Percentiles rank a stretch among this genome's conserved stretches.
Conservation (phyloP, 2,888 invertebrate genomes). For the Tenthredo mesomela region DNA sequence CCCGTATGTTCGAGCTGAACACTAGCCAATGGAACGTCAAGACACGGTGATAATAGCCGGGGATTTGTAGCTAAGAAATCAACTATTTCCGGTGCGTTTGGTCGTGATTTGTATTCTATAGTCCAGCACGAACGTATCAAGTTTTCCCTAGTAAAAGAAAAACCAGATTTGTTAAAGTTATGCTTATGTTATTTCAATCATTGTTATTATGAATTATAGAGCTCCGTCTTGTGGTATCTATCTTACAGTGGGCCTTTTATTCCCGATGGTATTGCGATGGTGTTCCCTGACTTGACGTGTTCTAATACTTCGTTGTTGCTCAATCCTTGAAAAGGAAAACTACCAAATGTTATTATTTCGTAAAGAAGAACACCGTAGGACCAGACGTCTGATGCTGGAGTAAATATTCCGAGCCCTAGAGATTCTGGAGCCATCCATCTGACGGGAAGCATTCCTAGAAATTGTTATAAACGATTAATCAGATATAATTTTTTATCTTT, state of each 20-base stretch:
- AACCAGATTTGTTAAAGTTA: not conserved
- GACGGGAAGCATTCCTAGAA: conserved; percentile 88
- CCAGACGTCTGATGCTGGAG: conserved; percentile 94
- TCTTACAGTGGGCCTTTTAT: conserved; percentile 90
- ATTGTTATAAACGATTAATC: not conserved
- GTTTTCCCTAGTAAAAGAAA: conserved; percentile 82
- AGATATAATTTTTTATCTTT: not conserved
- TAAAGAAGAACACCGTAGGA: conserved; percentile 93
- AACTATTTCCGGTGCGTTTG: conserved; percentile 88
- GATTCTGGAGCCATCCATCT: conserved; percentile 97
- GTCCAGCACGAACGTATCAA: conserved; percentile 91
- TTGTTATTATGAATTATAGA: not conserved
- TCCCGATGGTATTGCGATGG: conserved; percentile 87
- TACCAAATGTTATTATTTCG: conserved; percentile 94
- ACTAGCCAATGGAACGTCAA: conserved; percentile 87
- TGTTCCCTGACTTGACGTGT: conserved; percentile 88
- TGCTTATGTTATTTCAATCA: not conserved
- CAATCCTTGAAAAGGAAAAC: conserved; percentile 93
- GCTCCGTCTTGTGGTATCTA: not conserved
- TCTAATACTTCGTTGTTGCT: conserved; percentile 92
- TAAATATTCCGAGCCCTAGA: conserved; percentile 89
- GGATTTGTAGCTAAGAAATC: conserved; percentile 90
- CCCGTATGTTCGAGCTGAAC: conserved; percentile 86
- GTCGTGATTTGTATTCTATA: conserved; percentile 84
- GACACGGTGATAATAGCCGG: conserved; percentile 87